phyloP scores from a whole-genome alignment of 2,888 invertebrate species.

The Amphipyra tragopoginis region DNA sequence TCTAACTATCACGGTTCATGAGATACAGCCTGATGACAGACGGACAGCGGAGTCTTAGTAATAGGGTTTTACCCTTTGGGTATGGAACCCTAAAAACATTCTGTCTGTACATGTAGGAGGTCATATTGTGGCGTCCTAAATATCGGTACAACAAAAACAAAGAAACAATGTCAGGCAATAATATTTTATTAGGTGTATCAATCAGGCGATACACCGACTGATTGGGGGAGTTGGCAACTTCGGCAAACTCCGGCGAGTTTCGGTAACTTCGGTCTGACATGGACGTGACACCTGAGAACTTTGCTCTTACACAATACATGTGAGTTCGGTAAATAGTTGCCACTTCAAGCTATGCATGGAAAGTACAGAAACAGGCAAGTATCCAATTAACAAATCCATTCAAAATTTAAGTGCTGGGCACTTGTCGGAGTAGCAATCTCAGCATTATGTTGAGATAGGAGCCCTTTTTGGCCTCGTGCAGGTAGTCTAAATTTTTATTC shows the following conservation, averaged over 20 bases:
- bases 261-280: constrained; percentile 20
- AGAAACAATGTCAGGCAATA: constrained; percentile 51
- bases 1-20: no score
- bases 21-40: no score
- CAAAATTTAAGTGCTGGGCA: no score
- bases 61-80: no score
- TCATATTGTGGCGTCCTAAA: constrained; percentile 2
- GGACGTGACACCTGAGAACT: constrained; percentile 57
- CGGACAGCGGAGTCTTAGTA: no score
- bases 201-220: constrained; percentile 52
- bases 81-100: no score
- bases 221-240: constrained; percentile 50
- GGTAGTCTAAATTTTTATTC: no score
- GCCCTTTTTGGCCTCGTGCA: no score
- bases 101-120: no score
- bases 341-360: constrained; percentile 8
- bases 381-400: constrained; percentile 42
- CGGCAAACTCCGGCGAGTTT: constrained; percentile 21
- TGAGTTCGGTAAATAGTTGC: constrained; percentile 33
- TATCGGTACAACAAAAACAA: constrained; percentile 41
- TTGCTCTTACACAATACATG: constrained; percentile 35
- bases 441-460: no score
- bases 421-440: no score
- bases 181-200: constrained; percentile 53
- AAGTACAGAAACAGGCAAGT: constrained; percentile 11